These are phyloP conservation scores for Heteropelma amictum DNA, from an alignment of 2,888 invertebrate genomes.

Conservation along the genomic window DNA sequence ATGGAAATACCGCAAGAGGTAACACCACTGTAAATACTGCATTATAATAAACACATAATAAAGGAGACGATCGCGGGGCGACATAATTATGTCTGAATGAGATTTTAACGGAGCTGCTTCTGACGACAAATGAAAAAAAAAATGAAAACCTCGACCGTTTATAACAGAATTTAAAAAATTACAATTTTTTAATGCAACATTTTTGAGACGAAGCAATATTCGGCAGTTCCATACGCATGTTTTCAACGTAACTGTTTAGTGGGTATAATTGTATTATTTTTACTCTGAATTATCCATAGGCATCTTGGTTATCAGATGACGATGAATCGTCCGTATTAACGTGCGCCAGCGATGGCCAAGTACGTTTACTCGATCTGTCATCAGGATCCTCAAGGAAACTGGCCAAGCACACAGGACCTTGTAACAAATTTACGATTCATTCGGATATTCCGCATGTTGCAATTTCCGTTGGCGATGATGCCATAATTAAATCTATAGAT, in stretches of 20 bases:
- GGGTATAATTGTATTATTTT: neutral
- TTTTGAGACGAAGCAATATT: too few species aligned
- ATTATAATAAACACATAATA: too few species aligned
- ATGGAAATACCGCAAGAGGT: too few species aligned
- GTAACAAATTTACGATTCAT: constrained; percentile 91
- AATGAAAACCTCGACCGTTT: too few species aligned
- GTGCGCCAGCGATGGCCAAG: constrained; percentile 93
- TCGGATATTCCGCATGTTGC: constrained; percentile 87
- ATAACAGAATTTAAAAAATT: too few species aligned
- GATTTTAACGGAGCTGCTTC: too few species aligned
- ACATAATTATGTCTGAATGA: too few species aligned
- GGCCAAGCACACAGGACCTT: constrained; percentile 86
- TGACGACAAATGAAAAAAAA: too few species aligned
- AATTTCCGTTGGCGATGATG: constrained; percentile 94
- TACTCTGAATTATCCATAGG: constrained; percentile 73
- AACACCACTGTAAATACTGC: too few species aligned
- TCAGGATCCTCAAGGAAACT: constrained; percentile 80
- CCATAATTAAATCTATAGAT: constrained; percentile 89
- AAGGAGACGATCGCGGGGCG: too few species aligned
- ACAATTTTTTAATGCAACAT: too few species aligned
- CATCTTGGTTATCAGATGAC: constrained; percentile 90
- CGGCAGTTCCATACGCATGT: too few species aligned
- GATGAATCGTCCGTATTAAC: constrained; percentile 91
- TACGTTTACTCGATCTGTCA: constrained; percentile 81
- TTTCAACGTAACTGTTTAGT: neutral